These are phyloP conservation scores for Trinorchestia longiramus DNA, from an alignment of 1,140 invertebrate species.

Conservation along the genomic window DNA sequence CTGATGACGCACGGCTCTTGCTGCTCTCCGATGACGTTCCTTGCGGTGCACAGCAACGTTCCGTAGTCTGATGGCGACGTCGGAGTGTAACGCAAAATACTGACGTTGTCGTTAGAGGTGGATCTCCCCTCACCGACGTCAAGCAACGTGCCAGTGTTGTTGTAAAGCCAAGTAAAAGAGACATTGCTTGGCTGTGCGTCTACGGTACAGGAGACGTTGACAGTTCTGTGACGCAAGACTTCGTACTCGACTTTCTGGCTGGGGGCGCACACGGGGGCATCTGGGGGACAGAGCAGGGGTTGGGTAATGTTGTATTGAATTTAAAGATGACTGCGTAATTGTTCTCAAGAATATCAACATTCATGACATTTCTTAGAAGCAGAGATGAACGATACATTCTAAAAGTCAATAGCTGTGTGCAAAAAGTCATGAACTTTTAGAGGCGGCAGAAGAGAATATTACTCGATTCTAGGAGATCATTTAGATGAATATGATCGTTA, in stretches of 20 bases:
- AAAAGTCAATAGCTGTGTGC: too few relatives aligned
- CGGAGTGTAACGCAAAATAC: conserved; percentile 83
- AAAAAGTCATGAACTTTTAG: too few relatives aligned
- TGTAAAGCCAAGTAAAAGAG: conserved; percentile 89
- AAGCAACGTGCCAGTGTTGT: conserved; percentile 84
- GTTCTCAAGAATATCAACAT: too few relatives aligned
- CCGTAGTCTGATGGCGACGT: conserved; percentile 82
- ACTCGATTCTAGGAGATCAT: too few relatives aligned
- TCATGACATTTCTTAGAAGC: too few relatives aligned
- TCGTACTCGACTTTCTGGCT: conserved; percentile 84
- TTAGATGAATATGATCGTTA: too few relatives aligned
- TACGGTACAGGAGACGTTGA: conserved; percentile 84
- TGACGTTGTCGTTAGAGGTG: conserved; percentile 75
- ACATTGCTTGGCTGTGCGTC: conserved; percentile 86
- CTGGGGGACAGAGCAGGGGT: too few relatives aligned
- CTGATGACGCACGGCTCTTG: conserved; percentile 79
- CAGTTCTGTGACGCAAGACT: conserved; percentile 84
- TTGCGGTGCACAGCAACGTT: conserved; percentile 76
- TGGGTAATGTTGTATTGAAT: too few relatives aligned
- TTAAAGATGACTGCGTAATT: too few relatives aligned
- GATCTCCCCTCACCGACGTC: conserved; percentile 74
- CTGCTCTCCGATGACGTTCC: conserved; percentile 78
- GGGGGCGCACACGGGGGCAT: conserved; percentile 82
- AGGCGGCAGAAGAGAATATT: too few relatives aligned
- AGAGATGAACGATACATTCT: too few relatives aligned